Conservation (phyloP, 1,140 invertebrate genomes). For the Nomia melanderi region DNA sequence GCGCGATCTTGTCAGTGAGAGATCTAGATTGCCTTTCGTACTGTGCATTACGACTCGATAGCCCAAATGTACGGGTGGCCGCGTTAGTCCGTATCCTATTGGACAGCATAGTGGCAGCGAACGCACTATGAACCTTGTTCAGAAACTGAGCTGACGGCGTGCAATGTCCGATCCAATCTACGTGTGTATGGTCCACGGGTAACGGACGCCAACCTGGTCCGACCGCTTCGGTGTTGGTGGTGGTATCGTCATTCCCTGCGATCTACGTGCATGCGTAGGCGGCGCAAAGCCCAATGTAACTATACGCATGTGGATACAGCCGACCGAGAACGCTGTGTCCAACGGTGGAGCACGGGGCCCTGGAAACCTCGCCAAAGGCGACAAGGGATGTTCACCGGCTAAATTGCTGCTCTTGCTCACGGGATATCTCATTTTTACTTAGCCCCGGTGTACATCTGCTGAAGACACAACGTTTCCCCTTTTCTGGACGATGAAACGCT, state of each 20-base stretch:
- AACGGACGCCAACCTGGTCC: slow-evolving; percentile 48
- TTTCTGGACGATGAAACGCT: neutral
- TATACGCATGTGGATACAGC: slow-evolving; percentile 64
- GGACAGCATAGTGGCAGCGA: slow-evolving; percentile 38
- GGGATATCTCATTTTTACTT: slow-evolving; percentile 37
- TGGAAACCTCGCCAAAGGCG: slow-evolving; percentile 61
- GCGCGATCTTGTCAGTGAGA: slow-evolving; percentile 52
- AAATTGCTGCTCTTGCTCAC: slow-evolving; percentile 58
- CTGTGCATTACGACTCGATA: slow-evolving; percentile 65
- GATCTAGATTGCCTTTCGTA: slow-evolving; percentile 65
- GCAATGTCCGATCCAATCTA: slow-evolving; percentile 71
- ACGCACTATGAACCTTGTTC: slow-evolving; percentile 66
- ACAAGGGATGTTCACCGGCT: slow-evolving; percentile 58
- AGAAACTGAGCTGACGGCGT: slow-evolving; percentile 70
- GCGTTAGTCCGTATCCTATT: slow-evolving; percentile 65
- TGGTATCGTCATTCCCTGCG: slow-evolving; percentile 50
- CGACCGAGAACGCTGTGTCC: slow-evolving; percentile 55
- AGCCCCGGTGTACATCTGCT: neutral
- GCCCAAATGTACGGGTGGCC: slow-evolving; percentile 59
- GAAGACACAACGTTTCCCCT: neutral
- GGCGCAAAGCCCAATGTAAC: slow-evolving; percentile 62
- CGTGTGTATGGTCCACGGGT: slow-evolving; percentile 57
- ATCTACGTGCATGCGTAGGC: slow-evolving; percentile 56
- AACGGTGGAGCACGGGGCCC: slow-evolving; percentile 6
- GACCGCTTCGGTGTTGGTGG: slow-evolving; percentile 44